Base-by-base conservation (phyloP, 2,797 vertebrate genomes). In the Paedocypris micromegethes region DNA sequence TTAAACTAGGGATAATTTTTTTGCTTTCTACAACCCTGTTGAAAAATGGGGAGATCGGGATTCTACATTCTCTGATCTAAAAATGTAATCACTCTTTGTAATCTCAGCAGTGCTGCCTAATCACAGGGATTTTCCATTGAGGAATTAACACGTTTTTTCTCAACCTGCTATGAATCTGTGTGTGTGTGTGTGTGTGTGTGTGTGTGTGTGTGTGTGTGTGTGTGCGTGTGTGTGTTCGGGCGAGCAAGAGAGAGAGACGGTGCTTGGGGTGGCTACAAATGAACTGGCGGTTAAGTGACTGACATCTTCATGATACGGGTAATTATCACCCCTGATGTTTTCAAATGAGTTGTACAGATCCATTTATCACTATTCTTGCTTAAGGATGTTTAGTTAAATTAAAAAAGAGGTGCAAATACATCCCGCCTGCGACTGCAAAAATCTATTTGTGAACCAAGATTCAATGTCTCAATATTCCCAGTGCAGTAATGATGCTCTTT, bases 1-100 rank as follows among this genome's bases (percentile, higher is more conserved):
- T 60, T 51, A 55, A 47, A 61, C 42, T 42, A 61, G 51, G 61
- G 9, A 55, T 38, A 6, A 54, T 50, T 49, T 63, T 56, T 44
- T 55, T 50, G 49, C 41, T 9, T 9, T 6, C 2, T 5, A 37
- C 43, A 9, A 3, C 37, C 54, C 68, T 47, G 6, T 43, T 58
- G 54, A 54, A 58, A 58, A 52, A 51, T 23, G 41, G 46, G 64
- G 6, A 37, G 5, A 47, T 67, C 52, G 23, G 23, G 23, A 23
- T 41, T 65, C 63, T 46, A 51, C 50, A 38, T 23, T 23, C 66
- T 62, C 40, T 76, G 81, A 67, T 81, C 72, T 70, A 78, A 76
- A 82, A 80, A 80, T 80, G 82, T 82, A 82, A 81, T 81, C 73
- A 64, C 81, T 85, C 68, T 81, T 77, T 80, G 72, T 82, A 85